A percentile compares a stretch with the other conserved stretches of the same genome.
Conservation (phyloP, 2,113 vertebrate species). For the Phodopus roborovskii region DNA sequence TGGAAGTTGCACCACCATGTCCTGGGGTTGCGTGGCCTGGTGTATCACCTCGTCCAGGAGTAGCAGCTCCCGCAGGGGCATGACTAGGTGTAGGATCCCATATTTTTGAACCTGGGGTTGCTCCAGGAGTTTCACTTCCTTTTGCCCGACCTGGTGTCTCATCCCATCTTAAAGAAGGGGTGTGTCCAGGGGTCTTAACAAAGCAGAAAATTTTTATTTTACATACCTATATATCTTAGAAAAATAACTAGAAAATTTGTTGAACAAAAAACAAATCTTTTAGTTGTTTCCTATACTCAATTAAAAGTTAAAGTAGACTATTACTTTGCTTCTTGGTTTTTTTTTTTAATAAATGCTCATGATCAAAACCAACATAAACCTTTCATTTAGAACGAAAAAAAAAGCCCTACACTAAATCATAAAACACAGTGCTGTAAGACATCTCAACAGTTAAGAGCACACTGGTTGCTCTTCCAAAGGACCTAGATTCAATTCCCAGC, state of each 20-base stretch:
- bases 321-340: background rate
- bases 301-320: background rate
- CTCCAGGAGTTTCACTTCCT: slow-evolving; percentile 97
- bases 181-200: slow-evolving; percentile 94
- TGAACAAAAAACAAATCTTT: slow-evolving; percentile 32
- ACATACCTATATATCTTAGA: background rate
- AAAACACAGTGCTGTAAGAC: background rate
- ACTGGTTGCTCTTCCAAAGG: background rate
- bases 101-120: slow-evolving; percentile 97
- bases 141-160: slow-evolving; percentile 98
- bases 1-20: slow-evolving; percentile 95
- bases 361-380: background rate
- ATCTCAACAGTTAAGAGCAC: background rate
- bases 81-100: slow-evolving; percentile 99
- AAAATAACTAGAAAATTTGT: slow-evolving; percentile 12
- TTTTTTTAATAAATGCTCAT: background rate
- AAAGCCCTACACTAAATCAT: background rate
- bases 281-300: background rate
- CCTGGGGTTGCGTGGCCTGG: slow-evolving; percentile 97
- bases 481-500: background rate
- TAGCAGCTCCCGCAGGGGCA: slow-evolving; percentile 96
- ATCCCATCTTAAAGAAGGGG: slow-evolving; percentile 97
- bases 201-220: slow-evolving; percentile 43
- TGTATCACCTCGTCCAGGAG: slow-evolving; percentile 94
- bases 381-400: background rate